Conservation (phyloP, 1,140 invertebrate genomes). For the Hyposmocoma kahamanoa region DNA sequence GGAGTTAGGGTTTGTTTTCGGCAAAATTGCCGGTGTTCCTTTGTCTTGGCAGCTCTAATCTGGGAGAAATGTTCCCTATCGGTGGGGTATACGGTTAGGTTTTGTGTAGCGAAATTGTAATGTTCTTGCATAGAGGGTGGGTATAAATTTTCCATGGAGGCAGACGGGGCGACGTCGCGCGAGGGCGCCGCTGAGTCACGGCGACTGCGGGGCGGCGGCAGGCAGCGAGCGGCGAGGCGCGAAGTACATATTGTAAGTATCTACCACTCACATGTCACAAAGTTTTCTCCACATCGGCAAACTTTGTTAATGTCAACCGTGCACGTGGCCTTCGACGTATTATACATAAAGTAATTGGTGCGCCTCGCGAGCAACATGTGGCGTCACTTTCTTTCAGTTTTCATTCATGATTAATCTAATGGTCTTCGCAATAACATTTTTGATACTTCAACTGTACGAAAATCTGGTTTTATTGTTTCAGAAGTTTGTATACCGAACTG, state of each 20-base stretch:
- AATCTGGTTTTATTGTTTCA: no score
- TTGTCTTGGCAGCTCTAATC: slow-evolving; percentile 42
- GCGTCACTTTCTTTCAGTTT: slow-evolving; percentile 16
- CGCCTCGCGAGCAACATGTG: slow-evolving; percentile 36
- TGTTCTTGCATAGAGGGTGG: slow-evolving; percentile 65
- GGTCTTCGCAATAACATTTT: no score
- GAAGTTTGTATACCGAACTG: no score
- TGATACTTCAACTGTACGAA: no score
- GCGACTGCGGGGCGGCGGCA: slow-evolving; percentile 32
- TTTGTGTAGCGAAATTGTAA: slow-evolving; percentile 30
- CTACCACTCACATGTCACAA: slow-evolving; percentile 70
- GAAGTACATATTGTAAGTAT: slow-evolving; percentile 65
- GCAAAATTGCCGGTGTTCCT: slow-evolving; percentile 57
- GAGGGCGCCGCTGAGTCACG: slow-evolving; percentile 68
- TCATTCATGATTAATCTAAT: no score
- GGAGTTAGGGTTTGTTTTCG: slow-evolving; percentile 68
- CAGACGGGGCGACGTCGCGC: slow-evolving; percentile 66
- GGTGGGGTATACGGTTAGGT: slow-evolving; percentile 33
- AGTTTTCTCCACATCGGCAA: slow-evolving; percentile 69
- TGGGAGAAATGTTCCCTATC: slow-evolving; percentile 42
- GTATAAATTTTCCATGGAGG: slow-evolving; percentile 72
- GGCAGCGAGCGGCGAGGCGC: slow-evolving; percentile 10
- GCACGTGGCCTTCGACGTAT: slow-evolving; percentile 64
- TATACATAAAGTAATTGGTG: slow-evolving; percentile 56
- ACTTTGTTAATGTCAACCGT: slow-evolving; percentile 71